Percentiles rank a stretch among this genome's conserved stretches.
Conservation (phyloP, 2,113 vertebrate genomes). For the Plectropomus leopardus region DNA sequence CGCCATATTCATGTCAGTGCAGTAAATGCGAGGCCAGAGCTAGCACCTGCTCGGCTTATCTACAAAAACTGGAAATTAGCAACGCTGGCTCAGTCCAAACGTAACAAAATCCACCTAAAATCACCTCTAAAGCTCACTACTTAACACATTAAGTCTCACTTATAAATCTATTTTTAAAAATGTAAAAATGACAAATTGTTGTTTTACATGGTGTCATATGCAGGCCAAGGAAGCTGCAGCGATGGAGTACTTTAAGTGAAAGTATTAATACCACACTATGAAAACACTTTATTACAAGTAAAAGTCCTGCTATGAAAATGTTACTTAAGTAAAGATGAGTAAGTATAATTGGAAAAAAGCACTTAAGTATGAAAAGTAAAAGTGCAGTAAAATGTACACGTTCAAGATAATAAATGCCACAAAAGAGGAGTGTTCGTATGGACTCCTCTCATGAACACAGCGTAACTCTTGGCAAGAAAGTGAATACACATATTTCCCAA, state of each 20-base stretch:
- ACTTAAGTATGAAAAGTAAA: no score
- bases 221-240: no score
- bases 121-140: neutral
- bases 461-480: neutral
- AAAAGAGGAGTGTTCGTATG: no score
- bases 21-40: neutral
- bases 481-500: neutral
- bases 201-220: constrained; percentile 1
- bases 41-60: neutral
- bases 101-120: neutral
- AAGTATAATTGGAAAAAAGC: no score
- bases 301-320: no score
- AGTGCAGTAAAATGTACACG: no score
- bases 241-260: no score
- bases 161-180: no score
- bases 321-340: no score
- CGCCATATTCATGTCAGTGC: neutral
- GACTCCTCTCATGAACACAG: neutral
- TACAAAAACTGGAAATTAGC: neutral
- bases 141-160: neutral
- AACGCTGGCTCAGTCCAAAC: neutral
- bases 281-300: no score
- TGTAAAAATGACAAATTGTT: neutral
- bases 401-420: no score
- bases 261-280: no score